A percentile compares a stretch with the other conserved stretches of the same genome.
Conservation (phyloP, 2,113 vertebrate genomes). For the Gallinago paraguaiae region DNA sequence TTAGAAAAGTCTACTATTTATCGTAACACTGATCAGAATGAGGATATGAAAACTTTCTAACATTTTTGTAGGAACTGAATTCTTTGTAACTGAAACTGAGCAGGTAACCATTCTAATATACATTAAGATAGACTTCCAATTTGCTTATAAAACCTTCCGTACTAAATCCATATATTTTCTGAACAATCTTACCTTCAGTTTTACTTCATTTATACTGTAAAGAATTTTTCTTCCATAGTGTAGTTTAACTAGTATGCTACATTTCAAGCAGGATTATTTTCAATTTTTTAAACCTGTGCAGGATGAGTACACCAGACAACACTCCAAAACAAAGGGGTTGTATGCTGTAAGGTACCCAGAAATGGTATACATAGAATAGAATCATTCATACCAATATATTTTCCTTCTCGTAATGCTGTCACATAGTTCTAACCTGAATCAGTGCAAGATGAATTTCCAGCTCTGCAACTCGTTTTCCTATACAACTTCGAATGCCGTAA, state of each 20-base stretch:
- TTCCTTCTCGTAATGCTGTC: not conserved
- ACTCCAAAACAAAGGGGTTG: not conserved
- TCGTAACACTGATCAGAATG: not conserved
- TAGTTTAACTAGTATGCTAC: not conserved
- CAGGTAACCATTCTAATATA: not conserved
- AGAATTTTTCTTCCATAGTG: not conserved
- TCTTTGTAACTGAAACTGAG: not conserved
- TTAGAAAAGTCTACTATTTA: not conserved
- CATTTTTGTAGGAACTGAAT: not conserved
- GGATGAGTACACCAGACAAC: not conserved
- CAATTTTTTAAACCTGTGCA: not conserved
- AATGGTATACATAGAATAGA: not conserved
- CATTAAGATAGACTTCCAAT: not conserved
- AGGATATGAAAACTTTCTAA: not conserved
- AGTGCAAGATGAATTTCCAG: slow-evolving; percentile 89
- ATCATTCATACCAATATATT: not conserved
- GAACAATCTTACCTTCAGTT: not conserved
- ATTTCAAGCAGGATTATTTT: not conserved
- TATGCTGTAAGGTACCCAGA: not conserved
- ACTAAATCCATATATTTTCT: not conserved
- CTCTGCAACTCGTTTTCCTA: slow-evolving; percentile 89
- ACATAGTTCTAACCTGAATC: slow-evolving; percentile 76
- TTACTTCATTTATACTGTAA: not conserved
- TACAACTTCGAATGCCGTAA: slow-evolving; percentile 89
- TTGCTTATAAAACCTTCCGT: not conserved